Evolutionary conservation across 2,113 vertebrate species (phyloP).

Genomic region (Neogale vison): DNA sequence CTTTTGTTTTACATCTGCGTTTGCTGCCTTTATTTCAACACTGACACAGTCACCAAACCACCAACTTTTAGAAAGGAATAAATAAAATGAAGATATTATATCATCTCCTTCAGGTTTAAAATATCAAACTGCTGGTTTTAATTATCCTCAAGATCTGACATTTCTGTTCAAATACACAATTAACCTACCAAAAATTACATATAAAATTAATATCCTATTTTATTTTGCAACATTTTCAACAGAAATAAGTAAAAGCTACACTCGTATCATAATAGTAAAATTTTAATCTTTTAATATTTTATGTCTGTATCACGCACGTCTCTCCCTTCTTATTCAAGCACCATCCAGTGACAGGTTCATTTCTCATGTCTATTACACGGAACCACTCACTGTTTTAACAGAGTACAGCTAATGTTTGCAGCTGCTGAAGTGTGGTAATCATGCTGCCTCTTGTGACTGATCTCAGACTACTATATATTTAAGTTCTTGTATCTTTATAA

Average conservation of each 20-base stretch:
- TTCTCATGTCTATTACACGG: not conserved
- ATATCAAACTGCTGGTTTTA: not conserved
- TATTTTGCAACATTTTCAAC: not conserved
- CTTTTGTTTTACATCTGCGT: constrained; percentile 30
- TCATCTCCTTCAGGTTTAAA: constrained; percentile 21
- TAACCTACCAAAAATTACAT: not conserved
- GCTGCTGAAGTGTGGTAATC: not conserved
- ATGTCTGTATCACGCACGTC: not conserved
- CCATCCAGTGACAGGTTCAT: not conserved
- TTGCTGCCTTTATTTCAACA: constrained; percentile 43
- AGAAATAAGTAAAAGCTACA: constrained; percentile 21
- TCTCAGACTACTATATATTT: not conserved
- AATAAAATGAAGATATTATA: constrained; percentile 29
- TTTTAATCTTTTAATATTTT: constrained; percentile 14
- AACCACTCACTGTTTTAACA: not conserved
- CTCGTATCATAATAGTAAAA: not conserved
- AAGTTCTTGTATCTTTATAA: not conserved
- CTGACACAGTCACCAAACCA: not conserved
- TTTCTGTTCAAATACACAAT: constrained; percentile 8
- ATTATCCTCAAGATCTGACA: not conserved
- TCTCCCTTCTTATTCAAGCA: not conserved
- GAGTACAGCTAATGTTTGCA: not conserved
- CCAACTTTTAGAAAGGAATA: not conserved
- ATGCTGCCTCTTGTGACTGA: not conserved
- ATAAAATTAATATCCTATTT: not conserved